Evolutionary conservation across 2,113 vertebrate genomes (phyloP).

Genomic region (Lamprologus tigripictilis): DNA sequence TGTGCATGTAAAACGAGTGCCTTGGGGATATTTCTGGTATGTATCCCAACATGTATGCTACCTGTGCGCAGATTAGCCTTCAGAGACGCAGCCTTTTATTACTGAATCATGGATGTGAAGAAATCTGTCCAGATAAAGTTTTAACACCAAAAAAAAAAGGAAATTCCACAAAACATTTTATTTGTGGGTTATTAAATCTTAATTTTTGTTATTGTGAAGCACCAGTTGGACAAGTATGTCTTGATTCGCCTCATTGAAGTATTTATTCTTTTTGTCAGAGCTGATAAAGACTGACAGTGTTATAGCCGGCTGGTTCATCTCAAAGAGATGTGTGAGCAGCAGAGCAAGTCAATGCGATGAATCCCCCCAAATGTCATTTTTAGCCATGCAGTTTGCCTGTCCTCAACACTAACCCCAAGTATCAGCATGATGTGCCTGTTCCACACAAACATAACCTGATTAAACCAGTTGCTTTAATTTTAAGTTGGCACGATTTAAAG

Average conservation of each 20-base stretch:
- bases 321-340: not conserved
- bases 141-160: not conserved
- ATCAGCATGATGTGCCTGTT: fast-evolving
- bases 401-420: fast-evolving
- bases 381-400: fast-evolving
- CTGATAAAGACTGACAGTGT: not conserved
- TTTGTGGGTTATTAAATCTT: fast-evolving
- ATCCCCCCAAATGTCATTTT: not conserved
- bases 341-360: not conserved
- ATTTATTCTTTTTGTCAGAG: not conserved
- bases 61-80: not conserved
- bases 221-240: not conserved
- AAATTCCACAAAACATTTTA: not conserved
- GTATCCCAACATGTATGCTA: not conserved
- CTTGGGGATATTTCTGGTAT: not conserved
- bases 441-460: not conserved
- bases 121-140: not conserved
- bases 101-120: not conserved
- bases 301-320: not conserved
- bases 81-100: not conserved
- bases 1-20: not conserved
- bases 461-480: not conserved
- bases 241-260: fast-evolving
- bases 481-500: fast-evolving
- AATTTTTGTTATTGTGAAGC: fast-evolving